Evolutionary conservation across 2,888 invertebrate species (phyloP).

Genomic region (Polia nebulosa): DNA sequence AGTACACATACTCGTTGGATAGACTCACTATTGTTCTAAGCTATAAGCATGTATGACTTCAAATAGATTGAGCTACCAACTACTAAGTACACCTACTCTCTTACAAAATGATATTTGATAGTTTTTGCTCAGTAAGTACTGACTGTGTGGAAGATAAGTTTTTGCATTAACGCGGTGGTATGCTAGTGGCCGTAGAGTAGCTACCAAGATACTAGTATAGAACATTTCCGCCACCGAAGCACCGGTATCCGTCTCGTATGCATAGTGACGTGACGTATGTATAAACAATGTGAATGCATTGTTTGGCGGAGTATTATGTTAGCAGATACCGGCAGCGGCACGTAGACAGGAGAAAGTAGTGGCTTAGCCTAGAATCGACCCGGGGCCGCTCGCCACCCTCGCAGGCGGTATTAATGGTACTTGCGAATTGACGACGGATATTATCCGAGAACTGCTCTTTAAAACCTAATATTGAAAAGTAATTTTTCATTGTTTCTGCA

Average conservation of each 20-base stretch:
- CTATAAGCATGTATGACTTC: neutral
- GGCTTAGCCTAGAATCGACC: neutral
- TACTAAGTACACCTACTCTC: neutral
- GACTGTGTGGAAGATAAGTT: neutral
- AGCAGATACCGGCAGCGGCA: neutral
- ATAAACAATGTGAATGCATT: slow-evolving; percentile 9
- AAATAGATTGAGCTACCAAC: neutral
- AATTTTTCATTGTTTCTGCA: neutral
- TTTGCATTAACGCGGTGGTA: neutral
- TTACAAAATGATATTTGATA: neutral
- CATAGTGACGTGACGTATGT: neutral
- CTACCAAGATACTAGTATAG: neutral
- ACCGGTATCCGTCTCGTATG: neutral
- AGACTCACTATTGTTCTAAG: slow-evolving; percentile 1
- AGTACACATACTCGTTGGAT: slow-evolving; percentile 3
- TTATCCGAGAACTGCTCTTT: slow-evolving; percentile 2
- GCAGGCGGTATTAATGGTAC: neutral
- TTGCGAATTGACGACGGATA: slow-evolving; percentile 8
- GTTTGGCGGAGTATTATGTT: neutral
- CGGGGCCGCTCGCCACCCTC: no score
- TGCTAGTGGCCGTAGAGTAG: neutral
- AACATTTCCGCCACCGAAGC: neutral
- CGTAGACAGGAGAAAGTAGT: neutral
- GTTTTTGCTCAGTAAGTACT: neutral
- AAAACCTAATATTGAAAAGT: neutral